Evolutionary conservation across 2,797 vertebrate genomes (phyloP), one percentile per base, ranked within the genome.

Genomic region (Microctenopoma steveboyesi): DNA sequence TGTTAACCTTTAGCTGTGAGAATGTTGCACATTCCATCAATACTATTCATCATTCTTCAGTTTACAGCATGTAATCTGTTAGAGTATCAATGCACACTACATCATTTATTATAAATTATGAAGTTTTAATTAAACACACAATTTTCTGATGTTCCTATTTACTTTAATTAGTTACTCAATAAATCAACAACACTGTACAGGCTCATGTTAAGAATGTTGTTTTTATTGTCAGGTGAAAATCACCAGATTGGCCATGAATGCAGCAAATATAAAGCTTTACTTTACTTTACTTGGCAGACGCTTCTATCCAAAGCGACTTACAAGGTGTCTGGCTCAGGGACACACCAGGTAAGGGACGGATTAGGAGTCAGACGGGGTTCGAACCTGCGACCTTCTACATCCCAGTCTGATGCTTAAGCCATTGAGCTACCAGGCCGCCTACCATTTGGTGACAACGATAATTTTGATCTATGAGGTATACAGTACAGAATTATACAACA

Each of bases 91-190:
- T 76, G 40, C 35, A 63, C 70, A 67, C 16, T 22, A 22, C 22
- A 22, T 22, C 22, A 22, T 22, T 22, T 22, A 1, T 22, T 22
- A 22, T 22, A 22, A 22, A 22, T 22, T 47, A 9, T 13, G 62
- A 63, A 54, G 27, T n/a, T 50, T 68, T 39, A 69, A 74, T 74
- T 2, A 77, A 53, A 18, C 39, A 66, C 51, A 51, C 33, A 2
- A n/a, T 55, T 46, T 2, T 59, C 42, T 43, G 40, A 5, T 69
- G 65, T 40, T 2, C 47, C 15, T 56, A 30, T 56, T 22, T 16
- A 56, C 43, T 25, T 18, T 40, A 64, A 35, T 60, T 14, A 14
- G 27, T 28, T 22, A 46, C 67, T 12, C n/a, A 56, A 39, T 25
- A 13, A 11, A 25, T 37, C 30, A 18, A 12, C 47, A 47, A 43